Percentiles rank a stretch among this genome's conserved stretches.
phyloP scores from a whole-genome alignment of 2,113 vertebrate genomes.

The Gnathonemus longibarbis region DNA sequence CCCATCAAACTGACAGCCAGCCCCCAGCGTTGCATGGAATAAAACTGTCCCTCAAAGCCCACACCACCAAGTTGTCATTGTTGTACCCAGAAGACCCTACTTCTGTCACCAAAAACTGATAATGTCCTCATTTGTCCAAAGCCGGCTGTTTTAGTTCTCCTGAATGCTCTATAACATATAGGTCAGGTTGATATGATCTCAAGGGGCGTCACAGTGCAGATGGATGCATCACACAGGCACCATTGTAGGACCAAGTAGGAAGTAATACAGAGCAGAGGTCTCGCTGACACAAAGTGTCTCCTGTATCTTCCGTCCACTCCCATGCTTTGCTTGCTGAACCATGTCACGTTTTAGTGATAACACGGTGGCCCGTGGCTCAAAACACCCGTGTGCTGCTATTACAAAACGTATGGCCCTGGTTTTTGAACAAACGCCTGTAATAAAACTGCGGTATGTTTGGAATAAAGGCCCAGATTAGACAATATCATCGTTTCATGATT shows the following conservation, averaged over 20 bases:
- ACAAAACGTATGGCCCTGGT: slow-evolving; percentile 4
- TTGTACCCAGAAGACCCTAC: neutral
- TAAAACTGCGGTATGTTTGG: neutral
- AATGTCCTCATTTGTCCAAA: neutral
- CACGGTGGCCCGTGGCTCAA: neutral
- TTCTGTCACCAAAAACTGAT: slow-evolving; percentile 2
- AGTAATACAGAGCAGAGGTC: slow-evolving; percentile 41
- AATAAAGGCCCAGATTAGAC: neutral
- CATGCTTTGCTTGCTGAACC: slow-evolving; percentile 10
- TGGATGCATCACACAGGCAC: slow-evolving; percentile 24
- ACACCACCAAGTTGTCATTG: neutral
- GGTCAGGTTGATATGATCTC: slow-evolving; percentile 45
- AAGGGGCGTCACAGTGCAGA: slow-evolving; percentile 4
- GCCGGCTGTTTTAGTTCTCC: slow-evolving; percentile 6
- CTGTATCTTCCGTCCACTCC: slow-evolving; percentile 32
- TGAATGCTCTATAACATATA: slow-evolving; percentile 32
- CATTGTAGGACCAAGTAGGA: slow-evolving; percentile 33
- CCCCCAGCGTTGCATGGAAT: neutral
- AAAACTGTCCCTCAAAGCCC: neutral
- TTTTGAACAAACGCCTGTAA: neutral
- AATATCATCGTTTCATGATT: neutral
- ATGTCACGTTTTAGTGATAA: neutral
- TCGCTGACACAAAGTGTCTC: slow-evolving; percentile 42
- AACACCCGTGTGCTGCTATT: slow-evolving; percentile 28
- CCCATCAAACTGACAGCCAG: neutral